Conservation (phyloP, 1,140 invertebrate species). For the Tribolium madens region DNA sequence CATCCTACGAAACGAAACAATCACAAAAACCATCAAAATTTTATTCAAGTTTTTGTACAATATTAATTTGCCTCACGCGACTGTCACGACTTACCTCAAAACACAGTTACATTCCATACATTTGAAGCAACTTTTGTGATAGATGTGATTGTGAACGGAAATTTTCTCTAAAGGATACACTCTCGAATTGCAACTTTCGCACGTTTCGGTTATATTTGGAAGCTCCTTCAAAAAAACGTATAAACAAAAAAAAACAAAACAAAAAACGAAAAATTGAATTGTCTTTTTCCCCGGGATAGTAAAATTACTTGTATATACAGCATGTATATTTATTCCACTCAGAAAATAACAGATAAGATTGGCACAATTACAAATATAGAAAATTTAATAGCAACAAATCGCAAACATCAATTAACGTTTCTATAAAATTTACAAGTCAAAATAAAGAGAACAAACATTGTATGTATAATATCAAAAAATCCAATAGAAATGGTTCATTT, state of each 20-base stretch:
- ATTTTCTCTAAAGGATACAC: conserved; percentile 87
- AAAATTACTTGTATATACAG: conserved; percentile 35
- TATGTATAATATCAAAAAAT: conserved; percentile 9
- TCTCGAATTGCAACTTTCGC: conserved; percentile 78
- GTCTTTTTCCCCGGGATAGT: conserved; percentile 37
- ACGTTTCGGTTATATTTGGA: conserved; percentile 73
- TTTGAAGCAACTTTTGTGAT: conserved; percentile 84
- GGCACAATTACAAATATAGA: conserved; percentile 52
- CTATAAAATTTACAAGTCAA: conserved; percentile 28
- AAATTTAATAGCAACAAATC: conserved; percentile 45
- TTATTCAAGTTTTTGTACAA: background rate
- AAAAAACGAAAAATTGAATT: conserved; percentile 11
- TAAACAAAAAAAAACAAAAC: background rate
- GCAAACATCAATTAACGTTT: conserved; percentile 32
- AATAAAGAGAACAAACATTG: conserved; percentile 7
- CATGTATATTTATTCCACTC: conserved; percentile 50
- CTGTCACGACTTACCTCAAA: conserved; percentile 73
- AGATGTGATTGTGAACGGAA: conserved; percentile 80
- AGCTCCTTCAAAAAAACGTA: conserved; percentile 52
- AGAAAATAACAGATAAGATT: conserved; percentile 55
- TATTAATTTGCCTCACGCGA: background rate
- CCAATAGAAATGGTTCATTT: conserved; percentile 11
- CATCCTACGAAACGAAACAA: conserved; percentile 71
- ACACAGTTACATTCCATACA: conserved; percentile 83
- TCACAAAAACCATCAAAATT: background rate